Conservation (phyloP, 2,797 vertebrate genomes). For the Chaetodon trifasciatus region DNA sequence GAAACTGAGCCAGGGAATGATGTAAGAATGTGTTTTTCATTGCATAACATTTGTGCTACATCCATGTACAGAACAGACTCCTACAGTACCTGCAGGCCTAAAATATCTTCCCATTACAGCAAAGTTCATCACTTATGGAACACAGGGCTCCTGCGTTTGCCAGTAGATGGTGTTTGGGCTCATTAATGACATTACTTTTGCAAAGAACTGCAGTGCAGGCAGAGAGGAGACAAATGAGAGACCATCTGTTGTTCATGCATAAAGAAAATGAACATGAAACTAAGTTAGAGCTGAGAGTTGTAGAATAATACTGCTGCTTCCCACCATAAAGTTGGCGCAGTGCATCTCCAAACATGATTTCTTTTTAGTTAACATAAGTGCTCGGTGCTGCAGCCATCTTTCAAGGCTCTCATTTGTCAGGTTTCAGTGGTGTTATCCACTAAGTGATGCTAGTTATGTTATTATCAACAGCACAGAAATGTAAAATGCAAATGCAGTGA, state of each 20-base stretch:
- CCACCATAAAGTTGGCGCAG: not conserved
- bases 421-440: not conserved
- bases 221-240: conserved; percentile 36
- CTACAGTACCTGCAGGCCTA: not conserved
- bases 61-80: conserved; percentile 7
- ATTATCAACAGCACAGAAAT: not conserved
- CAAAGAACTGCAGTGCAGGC: conserved; percentile 16
- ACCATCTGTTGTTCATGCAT: conserved; percentile 46
- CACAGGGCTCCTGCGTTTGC: conserved; percentile 4
- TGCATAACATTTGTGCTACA: conserved; percentile 20
- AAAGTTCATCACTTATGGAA: conserved; percentile 8
- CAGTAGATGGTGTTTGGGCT: conserved; percentile 27
- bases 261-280: conserved; percentile 27
- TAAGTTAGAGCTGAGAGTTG: not conserved
- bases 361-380: not conserved
- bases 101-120: conserved; percentile 12
- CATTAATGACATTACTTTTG: conserved; percentile 37
- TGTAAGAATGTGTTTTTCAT: conserved; percentile 12
- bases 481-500: not conserved
- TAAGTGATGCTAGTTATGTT: not conserved
- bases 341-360: not conserved
- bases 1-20: conserved; percentile 10
- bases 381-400: not conserved
- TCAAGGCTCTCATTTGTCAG: not conserved
- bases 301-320: not conserved